phyloP scores from a whole-genome alignment of 2,888 invertebrate genomes.

The Alentia gelatinosa region DNA sequence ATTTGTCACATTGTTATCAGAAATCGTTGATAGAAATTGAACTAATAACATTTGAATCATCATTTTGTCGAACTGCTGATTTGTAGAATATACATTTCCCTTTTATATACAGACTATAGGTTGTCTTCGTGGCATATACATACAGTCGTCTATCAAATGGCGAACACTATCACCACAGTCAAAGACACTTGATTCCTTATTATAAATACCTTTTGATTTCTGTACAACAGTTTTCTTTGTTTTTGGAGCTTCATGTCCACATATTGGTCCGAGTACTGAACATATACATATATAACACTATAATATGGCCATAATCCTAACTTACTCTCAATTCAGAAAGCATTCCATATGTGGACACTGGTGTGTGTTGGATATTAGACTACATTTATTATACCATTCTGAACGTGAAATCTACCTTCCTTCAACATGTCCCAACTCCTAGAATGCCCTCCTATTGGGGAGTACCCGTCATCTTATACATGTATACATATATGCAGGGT shows the following conservation, averaged over 20 bases:
- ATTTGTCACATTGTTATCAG: no score
- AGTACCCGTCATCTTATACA: background rate
- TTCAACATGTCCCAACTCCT: background rate
- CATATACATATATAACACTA: background rate
- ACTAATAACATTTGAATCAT: no score
- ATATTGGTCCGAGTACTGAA: conserved; percentile 7
- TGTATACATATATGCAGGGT: background rate
- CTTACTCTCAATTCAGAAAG: background rate
- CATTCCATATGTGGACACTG: background rate
- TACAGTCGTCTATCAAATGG: background rate
- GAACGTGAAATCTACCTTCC: no score
- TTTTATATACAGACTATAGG: background rate
- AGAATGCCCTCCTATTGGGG: background rate
- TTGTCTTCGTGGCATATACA: background rate
- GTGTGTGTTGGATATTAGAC: no score
- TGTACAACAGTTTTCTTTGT: background rate
- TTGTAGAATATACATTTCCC: background rate
- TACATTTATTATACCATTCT: background rate
- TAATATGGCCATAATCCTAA: background rate
- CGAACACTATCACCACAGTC: background rate
- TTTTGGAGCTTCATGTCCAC: background rate
- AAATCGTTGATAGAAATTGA: no score
- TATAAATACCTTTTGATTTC: background rate
- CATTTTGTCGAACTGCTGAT: background rate
- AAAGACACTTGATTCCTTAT: conserved; percentile 3